Base-by-base conservation (phyloP, 2,797 vertebrate species). In the Gymnocypris eckloni region DNA sequence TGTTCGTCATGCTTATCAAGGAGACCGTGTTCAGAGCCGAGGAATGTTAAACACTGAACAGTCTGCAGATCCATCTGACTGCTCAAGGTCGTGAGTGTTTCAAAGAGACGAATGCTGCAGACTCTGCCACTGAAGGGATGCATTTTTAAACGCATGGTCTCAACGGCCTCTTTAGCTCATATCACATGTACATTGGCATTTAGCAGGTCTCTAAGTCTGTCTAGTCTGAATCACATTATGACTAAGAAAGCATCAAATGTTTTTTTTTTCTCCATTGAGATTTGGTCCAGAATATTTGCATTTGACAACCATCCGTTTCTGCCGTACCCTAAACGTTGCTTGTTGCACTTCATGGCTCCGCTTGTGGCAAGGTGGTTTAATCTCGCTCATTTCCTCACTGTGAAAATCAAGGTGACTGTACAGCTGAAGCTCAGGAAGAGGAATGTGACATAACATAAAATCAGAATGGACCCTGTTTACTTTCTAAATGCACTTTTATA, bases 41-140 rank as follows among this genome's bases (percentile, higher is more conserved):
- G 4, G 37, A 84, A 78, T 79, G 64, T 79, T 45, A 37, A 78
- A 79, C 48, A 84, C 33, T 13, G 18, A 70, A 61, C 18, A 45
- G 37, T 70, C 15, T 22, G 45, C 41, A 13, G 48, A 56, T 22
- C 45, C 43, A 8, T 80, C 28, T n/a, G 37, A 56, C 37, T 64
- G 73, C 22, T 84, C 73, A 71, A 79, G 83, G 83, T 79, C 18
- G 20, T 28, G 39, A 56, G 33, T 45, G 45, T 84, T 78, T 56
- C 22, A 78, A 54, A 78, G 37, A 61, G 5, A 52, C 6, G 48
- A 81, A 81, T 28, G 41, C 66, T 54, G 80, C 25, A 12, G 20
- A 79, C 66, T 84, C 75, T 11, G 48, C 45, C 78, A 13, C 20
- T 5, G 22, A 37, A 39, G 22, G 73, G 61, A 77, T 43, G 37